Base-by-base conservation (phyloP, 2,888 invertebrate genomes). In the Branchinecta sandiegonensis region DNA sequence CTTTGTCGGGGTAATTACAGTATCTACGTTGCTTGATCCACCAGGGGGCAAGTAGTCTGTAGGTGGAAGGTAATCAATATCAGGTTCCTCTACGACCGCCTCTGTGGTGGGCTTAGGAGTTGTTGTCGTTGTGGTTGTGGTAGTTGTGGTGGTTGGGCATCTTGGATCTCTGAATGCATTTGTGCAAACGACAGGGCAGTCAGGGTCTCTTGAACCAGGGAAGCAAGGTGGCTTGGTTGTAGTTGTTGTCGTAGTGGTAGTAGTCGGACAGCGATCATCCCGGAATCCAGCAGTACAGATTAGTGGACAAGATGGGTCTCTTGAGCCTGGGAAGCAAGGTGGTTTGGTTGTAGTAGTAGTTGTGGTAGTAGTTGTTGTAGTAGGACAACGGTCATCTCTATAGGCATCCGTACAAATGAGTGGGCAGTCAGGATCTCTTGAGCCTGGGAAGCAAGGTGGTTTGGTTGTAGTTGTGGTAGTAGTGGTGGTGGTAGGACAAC, bases 381-480 rank as follows among this genome's bases (percentile, higher is more conserved):
- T 56, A 8, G 63, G 63, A 56, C 63, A 56, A 8, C 63, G 63
- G 11, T 10, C 63, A 56, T 56, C 63, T 10, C 63, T 56, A 2
- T 9, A 56, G 1, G 9, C 1, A 8, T 11, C 63, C 10, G 8
- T 56, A 11, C 63, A 56, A 1, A 56, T 56, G 1, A 56, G n/a
- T n/a, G 63, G 63, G 2, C 63, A 56, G 63, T 11, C 10, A 8
- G 63, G 63, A 9, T 56, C 63, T 56, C 11, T 56, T 56, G 63
- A 56, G 11, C 63, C 63, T 9, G 63, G 63, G 63, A 56, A 56
- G 63, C 63, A 56, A 23, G 63, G 63, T 56, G 63, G 63, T 10
- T 56, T 56, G 23, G 63, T 56, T 56, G 63, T 56, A 56, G 63
- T 56, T 56, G 63, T 56, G n/a, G 63, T 56, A 9, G 63, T 56